These are phyloP conservation scores for Sorex araneus DNA, from an alignment of 2,113 vertebrate genomes.

Conservation along the genomic window DNA sequence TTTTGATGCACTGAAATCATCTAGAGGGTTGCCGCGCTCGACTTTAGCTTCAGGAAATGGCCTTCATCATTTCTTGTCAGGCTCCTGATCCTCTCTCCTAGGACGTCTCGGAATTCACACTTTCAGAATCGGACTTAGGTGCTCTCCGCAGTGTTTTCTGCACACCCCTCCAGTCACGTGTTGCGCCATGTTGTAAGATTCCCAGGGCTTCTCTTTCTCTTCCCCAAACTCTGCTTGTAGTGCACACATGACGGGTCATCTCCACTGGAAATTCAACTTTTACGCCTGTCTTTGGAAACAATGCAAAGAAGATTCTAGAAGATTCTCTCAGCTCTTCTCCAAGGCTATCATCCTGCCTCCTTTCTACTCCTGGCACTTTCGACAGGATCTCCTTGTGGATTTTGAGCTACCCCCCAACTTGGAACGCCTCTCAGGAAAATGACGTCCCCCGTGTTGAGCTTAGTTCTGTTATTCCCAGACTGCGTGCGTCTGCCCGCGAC, in stretches of 20 bases:
- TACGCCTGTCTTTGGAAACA: not conserved
- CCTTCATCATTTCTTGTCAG: not conserved
- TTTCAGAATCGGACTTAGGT: not conserved
- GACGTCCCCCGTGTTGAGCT: not conserved
- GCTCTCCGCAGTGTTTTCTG: not conserved
- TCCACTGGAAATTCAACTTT: not conserved
- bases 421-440: constrained; percentile 49
- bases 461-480: not conserved
- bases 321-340: not conserved
- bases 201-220: not conserved
- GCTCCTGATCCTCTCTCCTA: not conserved
- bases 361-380: constrained; percentile 48
- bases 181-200: not conserved
- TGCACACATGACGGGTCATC: fast-evolving
- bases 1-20: not conserved
- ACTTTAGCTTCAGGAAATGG: not conserved
- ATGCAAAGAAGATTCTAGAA: not conserved
- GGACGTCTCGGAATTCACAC: not conserved
- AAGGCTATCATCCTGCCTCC: not conserved
- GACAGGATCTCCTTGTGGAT: constrained; percentile 8
- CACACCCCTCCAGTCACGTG: not conserved
- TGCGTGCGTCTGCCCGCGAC: not conserved
- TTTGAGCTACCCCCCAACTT: constrained; percentile 30
- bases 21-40: not conserved
- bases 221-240: not conserved